A percentile compares a stretch with the other conserved stretches of the same genome.
Conservation (phyloP, 2,888 invertebrate genomes). For the Tipula vernalis region DNA sequence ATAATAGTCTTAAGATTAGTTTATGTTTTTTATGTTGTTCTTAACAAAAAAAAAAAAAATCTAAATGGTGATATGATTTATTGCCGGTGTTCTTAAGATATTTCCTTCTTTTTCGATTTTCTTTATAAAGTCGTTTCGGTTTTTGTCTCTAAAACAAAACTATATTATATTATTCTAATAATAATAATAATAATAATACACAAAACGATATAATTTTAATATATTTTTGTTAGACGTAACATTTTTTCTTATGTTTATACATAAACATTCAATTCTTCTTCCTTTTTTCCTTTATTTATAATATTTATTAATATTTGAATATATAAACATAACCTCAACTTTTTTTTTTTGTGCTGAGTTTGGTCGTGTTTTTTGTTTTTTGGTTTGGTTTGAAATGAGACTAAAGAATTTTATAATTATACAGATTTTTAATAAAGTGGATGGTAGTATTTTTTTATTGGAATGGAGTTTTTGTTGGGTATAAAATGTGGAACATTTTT, state of each 20-base stretch:
- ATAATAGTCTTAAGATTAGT: not conserved
- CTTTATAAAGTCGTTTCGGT: not conserved
- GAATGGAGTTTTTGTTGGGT: not conserved
- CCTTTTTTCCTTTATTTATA: not conserved
- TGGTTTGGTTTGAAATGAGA: not conserved
- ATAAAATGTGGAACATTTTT: not conserved
- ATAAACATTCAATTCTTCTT: not conserved
- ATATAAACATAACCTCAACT: not conserved
- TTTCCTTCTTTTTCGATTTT: not conserved
- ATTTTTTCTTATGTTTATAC: not conserved
- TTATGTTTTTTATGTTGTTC: not conserved
- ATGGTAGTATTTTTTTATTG: not conserved
- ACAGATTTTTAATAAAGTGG: not conserved
- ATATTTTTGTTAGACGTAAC: not conserved
- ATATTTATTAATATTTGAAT: not conserved
- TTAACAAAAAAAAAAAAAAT: not conserved
- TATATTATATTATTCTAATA: not conserved
- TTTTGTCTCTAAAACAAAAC: not conserved
- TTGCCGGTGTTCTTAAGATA: not conserved
- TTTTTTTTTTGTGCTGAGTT: not conserved
- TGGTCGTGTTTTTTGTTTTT: not conserved
- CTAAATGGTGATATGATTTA: not conserved
- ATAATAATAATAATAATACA: not conserved
- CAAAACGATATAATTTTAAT: not conserved
- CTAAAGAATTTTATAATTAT: not conserved